Evolutionary conservation across 2,888 invertebrate species (phyloP), one percentile per base, ranked within the genome.

Genomic region (Caenorhabditis wallacei): DNA sequence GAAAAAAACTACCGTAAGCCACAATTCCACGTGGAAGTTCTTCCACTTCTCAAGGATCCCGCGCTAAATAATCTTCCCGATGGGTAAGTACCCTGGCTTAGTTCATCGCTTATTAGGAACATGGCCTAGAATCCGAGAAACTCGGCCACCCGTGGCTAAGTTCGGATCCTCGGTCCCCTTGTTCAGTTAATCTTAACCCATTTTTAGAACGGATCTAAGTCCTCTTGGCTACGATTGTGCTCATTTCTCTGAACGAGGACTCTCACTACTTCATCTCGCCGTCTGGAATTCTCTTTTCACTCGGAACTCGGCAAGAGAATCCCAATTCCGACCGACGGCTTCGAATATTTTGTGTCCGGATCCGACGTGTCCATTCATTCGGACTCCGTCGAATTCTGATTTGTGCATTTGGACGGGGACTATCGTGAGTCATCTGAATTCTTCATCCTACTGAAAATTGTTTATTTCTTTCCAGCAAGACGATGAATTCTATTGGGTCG

Each of bases 161-260:
- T n/a, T n/a, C n/a, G n/a, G n/a, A n/a, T n/a, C n/a, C n/a, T n/a
- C n/a, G n/a, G n/a, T n/a, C n/a, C n/a, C n/a, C n/a, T n/a, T n/a
- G n/a, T n/a, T n/a, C n/a, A n/a, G n/a, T n/a, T n/a, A n/a, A n/a
- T n/a, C n/a, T n/a, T n/a, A n/a, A n/a, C n/a, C n/a, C n/a, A n/a
- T n/a, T n/a, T n/a, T n/a, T 61, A 88, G 88, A 26, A 78, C 80
- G 18, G 88, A 88, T 37, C 69, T 88, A 53, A 84, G 84, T 40
- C 78, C 82, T 22, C 84, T 88, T 37, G 88, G 87, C 30, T 88
- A 86, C 61, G 88, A 88, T 56, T 88, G 88, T 74, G 86, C 88
- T 46, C 88, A 88, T 56, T 88, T 87, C 70, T 86, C 86, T 10
- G 87, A 87, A 24, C 76, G 87, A 4, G 88, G 88, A 8, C 79